phyloP scores from a whole-genome alignment of 2,888 invertebrate genomes.

The Miltochrista miniata region DNA sequence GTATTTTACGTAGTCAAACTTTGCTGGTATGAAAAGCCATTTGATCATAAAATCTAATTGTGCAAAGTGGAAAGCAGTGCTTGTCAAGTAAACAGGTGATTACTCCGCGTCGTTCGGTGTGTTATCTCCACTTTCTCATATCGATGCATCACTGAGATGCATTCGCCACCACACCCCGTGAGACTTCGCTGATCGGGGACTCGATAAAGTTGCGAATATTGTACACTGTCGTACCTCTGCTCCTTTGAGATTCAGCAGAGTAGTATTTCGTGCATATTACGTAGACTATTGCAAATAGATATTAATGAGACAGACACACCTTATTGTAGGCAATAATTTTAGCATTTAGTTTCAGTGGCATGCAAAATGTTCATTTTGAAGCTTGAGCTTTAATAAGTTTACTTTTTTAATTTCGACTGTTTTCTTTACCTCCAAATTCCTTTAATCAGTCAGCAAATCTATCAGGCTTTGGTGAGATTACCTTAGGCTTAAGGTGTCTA shows the following conservation, averaged over 20 bases:
- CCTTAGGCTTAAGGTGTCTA: too few species aligned
- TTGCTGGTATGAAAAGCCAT: too few species aligned
- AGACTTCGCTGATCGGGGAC: slow-evolving; percentile 25
- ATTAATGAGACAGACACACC: slow-evolving; percentile 2
- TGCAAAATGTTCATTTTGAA: too few species aligned
- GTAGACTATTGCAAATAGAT: slow-evolving; percentile 16
- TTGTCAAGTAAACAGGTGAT: slow-evolving; percentile 57
- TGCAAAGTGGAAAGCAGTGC: slow-evolving; percentile 33
- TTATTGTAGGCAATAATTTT: too few species aligned
- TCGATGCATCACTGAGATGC: slow-evolving; percentile 70
- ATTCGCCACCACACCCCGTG: slow-evolving; percentile 55
- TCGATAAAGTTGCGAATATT: slow-evolving; percentile 34
- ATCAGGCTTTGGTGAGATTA: too few species aligned
- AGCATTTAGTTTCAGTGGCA: too few species aligned
- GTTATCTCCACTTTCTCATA: slow-evolving; percentile 60
- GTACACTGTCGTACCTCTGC: slow-evolving; percentile 17
- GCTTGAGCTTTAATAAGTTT: too few species aligned
- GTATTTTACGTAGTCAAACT: too few species aligned
- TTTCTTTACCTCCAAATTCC: too few species aligned
- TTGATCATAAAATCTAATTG: not conserved
- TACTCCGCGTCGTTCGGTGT: slow-evolving; percentile 54
- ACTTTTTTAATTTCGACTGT: too few species aligned
- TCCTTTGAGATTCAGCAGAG: slow-evolving; percentile 13
- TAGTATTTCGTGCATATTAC: slow-evolving; percentile 22
- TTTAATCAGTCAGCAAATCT: too few species aligned